A percentile compares a stretch with the other conserved stretches of the same genome.
Evolutionary conservation across 2,797 vertebrate genomes (phyloP).

Genomic region (Merluccius polli): DNA sequence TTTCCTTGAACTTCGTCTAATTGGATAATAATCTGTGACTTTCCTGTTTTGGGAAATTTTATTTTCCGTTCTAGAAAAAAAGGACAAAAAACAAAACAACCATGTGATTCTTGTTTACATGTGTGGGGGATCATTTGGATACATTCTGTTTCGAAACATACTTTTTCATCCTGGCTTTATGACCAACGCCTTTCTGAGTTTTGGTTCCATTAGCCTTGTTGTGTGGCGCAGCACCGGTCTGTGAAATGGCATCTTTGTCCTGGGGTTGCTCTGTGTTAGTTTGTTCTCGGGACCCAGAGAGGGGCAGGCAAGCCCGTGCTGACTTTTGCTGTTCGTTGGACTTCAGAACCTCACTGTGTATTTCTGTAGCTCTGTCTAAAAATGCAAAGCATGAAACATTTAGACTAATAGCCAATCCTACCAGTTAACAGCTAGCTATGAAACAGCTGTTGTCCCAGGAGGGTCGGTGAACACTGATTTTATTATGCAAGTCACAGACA

Average conservation of each 20-base stretch:
- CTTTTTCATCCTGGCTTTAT: constrained; percentile 70
- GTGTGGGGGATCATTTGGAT: not conserved
- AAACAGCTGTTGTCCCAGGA: not conserved
- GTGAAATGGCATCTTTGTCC: constrained; percentile 25
- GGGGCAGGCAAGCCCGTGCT: constrained; percentile 53
- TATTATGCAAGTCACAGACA: not conserved
- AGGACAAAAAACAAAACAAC: constrained; percentile 6
- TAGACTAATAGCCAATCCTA: not conserved
- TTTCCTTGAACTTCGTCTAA: constrained; percentile 89
- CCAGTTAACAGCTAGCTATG: not conserved
- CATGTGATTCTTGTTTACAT: not conserved
- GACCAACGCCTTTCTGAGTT: constrained; percentile 59
- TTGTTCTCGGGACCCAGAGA: constrained; percentile 56
- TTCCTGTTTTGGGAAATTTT: constrained; percentile 82
- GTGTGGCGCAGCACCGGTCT: constrained; percentile 22
- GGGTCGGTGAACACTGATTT: not conserved
- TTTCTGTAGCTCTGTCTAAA: constrained; percentile 68
- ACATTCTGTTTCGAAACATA: constrained; percentile 49
- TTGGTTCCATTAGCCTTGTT: constrained; percentile 46
- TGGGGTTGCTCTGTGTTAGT: constrained; percentile 26
- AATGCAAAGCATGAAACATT: constrained; percentile 13
- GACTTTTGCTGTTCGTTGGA: constrained; percentile 72
- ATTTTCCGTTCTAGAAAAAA: constrained; percentile 71
- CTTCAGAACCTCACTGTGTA: constrained; percentile 57
- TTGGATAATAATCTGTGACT: constrained; percentile 91